These are phyloP conservation scores for Perca schrenkii DNA, from an alignment of 2,113 vertebrate genomes.

Conservation along the genomic window DNA sequence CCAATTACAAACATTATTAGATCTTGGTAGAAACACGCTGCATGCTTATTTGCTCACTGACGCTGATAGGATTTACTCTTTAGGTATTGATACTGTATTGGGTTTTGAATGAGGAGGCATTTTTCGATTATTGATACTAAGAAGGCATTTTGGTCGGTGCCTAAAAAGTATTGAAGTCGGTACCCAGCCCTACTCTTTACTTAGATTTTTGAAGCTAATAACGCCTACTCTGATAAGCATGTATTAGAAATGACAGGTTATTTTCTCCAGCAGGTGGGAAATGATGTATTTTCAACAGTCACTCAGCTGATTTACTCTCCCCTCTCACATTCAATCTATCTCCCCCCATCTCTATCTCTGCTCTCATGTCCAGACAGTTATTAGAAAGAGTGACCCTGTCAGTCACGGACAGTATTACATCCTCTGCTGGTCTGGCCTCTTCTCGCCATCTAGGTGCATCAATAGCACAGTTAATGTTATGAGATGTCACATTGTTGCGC, in stretches of 20 bases:
- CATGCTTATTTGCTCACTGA: too few species aligned
- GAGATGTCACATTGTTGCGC: conserved; percentile 14
- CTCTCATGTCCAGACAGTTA: conserved; percentile 31
- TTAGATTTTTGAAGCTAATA: background rate
- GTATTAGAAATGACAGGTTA: conserved; percentile 28
- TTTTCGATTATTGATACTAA: too few species aligned
- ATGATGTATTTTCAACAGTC: conserved; percentile 36
- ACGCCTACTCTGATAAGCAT: background rate
- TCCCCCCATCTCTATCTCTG: background rate
- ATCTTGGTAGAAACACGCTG: too few species aligned
- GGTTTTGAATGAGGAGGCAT: too few species aligned
- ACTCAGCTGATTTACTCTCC: conserved; percentile 30
- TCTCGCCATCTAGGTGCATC: background rate
- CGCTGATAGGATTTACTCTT: too few species aligned
- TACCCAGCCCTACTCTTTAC: background rate
- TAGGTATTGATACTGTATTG: too few species aligned
- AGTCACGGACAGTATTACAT: conserved; percentile 33
- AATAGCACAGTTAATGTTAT: conserved; percentile 1
- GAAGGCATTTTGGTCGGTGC: too few species aligned
- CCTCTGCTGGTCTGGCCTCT: conserved; percentile 22
- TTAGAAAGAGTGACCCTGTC: conserved; percentile 44
- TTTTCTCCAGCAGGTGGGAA: conserved; percentile 33
- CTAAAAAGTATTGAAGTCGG: background rate
- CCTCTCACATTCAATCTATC: conserved; percentile 30
- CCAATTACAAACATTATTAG: too few species aligned